Evolutionary conservation across 2,888 invertebrate species (phyloP), one percentile per base, ranked within the genome.

Genomic region (Tridacna crocea): DNA sequence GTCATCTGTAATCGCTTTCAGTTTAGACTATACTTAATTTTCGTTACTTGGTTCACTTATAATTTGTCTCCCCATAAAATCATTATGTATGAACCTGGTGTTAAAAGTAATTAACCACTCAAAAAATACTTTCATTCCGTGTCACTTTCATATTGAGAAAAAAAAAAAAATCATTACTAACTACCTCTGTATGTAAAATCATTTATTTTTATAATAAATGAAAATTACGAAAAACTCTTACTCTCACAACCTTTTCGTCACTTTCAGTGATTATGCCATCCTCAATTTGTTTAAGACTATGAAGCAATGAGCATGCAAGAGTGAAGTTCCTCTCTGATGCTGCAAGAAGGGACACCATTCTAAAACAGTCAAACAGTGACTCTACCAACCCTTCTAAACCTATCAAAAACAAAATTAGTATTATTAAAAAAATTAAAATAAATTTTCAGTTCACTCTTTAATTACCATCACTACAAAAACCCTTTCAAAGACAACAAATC

Each of bases 341-440:
- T 15, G 68, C 47, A 19, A 47, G 47, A 15, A 68, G 46, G 47
- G 46, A 47, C 19, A 68, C 27, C 36, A 68, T 19, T 47, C 47
- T 68, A 68, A 1, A 68, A 47, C 68, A 68, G 68, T 68, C 68
- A 47, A n/a, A 27, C 12, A 68, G 46, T 46, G 68, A 47, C 17
- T 47, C 68, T 22, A 68, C 0, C 12, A 68, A 12, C 19, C 27
- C 68, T 47, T 36, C 15, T 46, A 68, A 0, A 22, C 17, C 24
- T 27, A 27, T 17, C 55, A 55, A 55, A 19, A n/a, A n/a, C n/a
- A n/a, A 3, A 55, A 19, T n/a, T 55, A 19, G 2, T 55, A 10
- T n/a, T 55, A 19, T 55, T 55, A 10, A n/a, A 55, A 55, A n/a
- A n/a, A n/a, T n/a, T n/a, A n/a, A n/a, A n/a, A 55, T 2, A 55